phyloP scores from a whole-genome alignment of 2,888 invertebrate genomes.

The Cantharis lateralis region DNA sequence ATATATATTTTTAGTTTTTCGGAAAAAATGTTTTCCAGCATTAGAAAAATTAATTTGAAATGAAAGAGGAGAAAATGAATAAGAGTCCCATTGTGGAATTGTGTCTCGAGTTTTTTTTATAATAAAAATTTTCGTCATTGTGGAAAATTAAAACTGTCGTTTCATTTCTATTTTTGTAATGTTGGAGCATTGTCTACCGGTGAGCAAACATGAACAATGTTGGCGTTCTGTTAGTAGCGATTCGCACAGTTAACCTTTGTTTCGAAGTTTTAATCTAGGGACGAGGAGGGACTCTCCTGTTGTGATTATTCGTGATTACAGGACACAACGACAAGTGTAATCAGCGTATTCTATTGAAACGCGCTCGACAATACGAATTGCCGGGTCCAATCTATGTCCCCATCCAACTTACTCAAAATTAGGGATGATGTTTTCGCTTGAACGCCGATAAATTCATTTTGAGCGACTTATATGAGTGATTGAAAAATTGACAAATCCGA shows the following conservation, averaged over 20 bases:
- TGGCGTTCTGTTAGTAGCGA: slow-evolving; percentile 31
- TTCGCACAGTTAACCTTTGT: slow-evolving; percentile 51
- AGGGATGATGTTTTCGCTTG: slow-evolving; percentile 31
- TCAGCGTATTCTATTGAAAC: slow-evolving; percentile 41
- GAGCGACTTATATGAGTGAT: slow-evolving; percentile 20
- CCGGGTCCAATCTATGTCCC: slow-evolving; percentile 37
- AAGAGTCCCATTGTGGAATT: not conserved
- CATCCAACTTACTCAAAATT: slow-evolving; percentile 31
- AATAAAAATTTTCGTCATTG: not conserved
- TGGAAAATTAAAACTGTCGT: not conserved
- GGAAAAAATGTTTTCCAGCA: not conserved
- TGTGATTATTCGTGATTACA: slow-evolving; percentile 39
- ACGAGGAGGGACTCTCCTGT: slow-evolving; percentile 41
- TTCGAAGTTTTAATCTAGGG: slow-evolving; percentile 51
- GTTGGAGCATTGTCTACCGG: slow-evolving; percentile 19
- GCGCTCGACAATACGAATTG: slow-evolving; percentile 38
- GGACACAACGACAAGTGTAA: slow-evolving; percentile 43
- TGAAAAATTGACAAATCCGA: slow-evolving; percentile 7
- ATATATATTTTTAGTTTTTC: not conserved
- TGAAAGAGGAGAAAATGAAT: not conserved
- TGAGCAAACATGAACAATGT: slow-evolving; percentile 31
- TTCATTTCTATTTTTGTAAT: slow-evolving; percentile 1
- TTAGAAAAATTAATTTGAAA: not conserved
- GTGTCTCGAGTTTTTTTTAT: not conserved
- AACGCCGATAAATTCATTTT: slow-evolving; percentile 31